Evolutionary conservation across 2,113 vertebrate species (phyloP).

Genomic region (Zapornia atra): DNA sequence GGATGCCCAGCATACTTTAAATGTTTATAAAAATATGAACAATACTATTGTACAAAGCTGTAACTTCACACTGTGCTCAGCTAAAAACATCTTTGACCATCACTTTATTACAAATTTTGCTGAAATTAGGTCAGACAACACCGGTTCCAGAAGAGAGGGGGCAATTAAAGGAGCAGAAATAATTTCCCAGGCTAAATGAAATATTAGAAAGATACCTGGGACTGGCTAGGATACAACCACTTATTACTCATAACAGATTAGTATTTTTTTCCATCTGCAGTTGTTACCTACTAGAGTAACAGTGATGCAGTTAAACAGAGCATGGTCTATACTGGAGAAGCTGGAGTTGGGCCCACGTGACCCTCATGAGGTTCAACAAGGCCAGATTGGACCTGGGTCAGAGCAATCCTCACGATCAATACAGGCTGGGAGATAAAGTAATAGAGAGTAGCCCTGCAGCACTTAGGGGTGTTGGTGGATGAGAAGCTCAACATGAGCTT

Average conservation of each 20-base stretch:
- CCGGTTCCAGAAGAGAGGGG: not conserved
- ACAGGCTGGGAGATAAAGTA: too few relatives aligned
- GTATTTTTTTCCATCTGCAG: not conserved
- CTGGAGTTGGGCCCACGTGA: too few relatives aligned
- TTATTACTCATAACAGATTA: not conserved
- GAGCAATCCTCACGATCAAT: too few relatives aligned
- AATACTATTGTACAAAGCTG: not conserved
- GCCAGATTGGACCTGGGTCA: too few relatives aligned
- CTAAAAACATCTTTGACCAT: not conserved
- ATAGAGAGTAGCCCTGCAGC: too few relatives aligned
- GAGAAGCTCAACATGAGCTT: too few relatives aligned
- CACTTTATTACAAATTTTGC: not conserved
- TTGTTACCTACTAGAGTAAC: not conserved
- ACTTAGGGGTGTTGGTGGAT: too few relatives aligned
- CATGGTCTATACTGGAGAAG: too few relatives aligned
- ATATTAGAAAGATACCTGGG: not conserved
- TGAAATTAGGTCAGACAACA: not conserved
- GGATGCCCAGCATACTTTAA: not conserved
- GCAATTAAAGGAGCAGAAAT: not conserved
- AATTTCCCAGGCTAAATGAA: not conserved
- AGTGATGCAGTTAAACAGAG: not conserved
- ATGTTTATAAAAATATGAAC: not conserved
- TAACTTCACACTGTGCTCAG: not conserved
- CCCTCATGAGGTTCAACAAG: too few relatives aligned
- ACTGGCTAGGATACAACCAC: not conserved